phyloP scores from a whole-genome alignment of 2,888 invertebrate species.

The Podotricha telesiphe region DNA sequence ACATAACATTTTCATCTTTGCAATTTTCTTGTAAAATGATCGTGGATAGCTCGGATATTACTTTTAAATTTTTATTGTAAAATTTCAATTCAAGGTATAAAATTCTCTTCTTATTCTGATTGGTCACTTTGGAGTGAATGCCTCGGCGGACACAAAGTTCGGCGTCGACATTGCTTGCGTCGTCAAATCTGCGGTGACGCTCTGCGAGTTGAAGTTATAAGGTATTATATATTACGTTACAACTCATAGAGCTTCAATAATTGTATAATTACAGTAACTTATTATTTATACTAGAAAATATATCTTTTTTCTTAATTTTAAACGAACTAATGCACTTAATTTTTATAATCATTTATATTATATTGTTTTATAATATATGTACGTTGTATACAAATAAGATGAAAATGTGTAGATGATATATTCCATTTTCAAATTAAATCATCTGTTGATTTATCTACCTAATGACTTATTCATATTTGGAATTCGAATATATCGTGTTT shows the following conservation, averaged over 20 bases:
- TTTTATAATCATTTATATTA: too few species aligned
- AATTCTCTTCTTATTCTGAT: conserved; percentile 59
- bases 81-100: conserved; percentile 52
- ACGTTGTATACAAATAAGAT: neutral
- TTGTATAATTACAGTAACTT: too few species aligned
- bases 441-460: neutral
- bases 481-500: conserved; percentile 49
- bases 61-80: conserved; percentile 30
- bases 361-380: too few species aligned
- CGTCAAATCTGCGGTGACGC: conserved; percentile 65
- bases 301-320: too few species aligned
- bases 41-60: neutral
- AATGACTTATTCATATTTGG: conserved; percentile 25
- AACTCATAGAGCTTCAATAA: too few species aligned
- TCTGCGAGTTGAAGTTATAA: conserved; percentile 67
- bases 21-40: conserved; percentile 23
- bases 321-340: too few species aligned
- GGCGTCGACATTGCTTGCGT: conserved; percentile 68
- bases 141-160: conserved; percentile 59
- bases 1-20: conserved; percentile 20
- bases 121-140: conserved; percentile 73
- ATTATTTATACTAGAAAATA: too few species aligned
- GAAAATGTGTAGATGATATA: too few species aligned
- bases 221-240: conserved; percentile 50
- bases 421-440: neutral